A percentile compares a stretch with the other conserved stretches of the same genome.
These are phyloP conservation scores for Chloebia gouldiae DNA, from an alignment of 2,113 vertebrate species.

Conservation along the genomic window DNA sequence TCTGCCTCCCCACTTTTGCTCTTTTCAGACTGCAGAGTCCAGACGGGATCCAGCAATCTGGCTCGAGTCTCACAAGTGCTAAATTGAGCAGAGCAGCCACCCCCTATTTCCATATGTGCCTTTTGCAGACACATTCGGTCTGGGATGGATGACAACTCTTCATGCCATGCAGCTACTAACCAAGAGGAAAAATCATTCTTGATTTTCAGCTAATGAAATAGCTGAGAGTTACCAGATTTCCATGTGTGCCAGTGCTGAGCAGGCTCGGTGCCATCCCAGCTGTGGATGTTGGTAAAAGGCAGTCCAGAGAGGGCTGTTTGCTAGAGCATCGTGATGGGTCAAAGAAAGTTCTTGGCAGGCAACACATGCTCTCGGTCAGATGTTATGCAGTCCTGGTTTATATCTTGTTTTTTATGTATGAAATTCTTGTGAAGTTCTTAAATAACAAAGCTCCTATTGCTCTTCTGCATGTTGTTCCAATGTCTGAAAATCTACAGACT, in stretches of 20 bases:
- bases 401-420: background rate
- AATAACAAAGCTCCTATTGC: background rate
- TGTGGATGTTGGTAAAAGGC: background rate
- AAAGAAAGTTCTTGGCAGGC: slow-evolving; percentile 38
- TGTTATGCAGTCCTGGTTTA: background rate
- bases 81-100: background rate
- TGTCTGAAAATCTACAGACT: background rate
- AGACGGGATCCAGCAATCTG: background rate
- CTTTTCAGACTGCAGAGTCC: background rate
- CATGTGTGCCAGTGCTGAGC: background rate
- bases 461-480: background rate
- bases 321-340: background rate
- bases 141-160: background rate
- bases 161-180: background rate
- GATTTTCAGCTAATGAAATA: background rate
- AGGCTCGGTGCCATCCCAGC: background rate
- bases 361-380: background rate
- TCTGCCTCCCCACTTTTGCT: background rate
- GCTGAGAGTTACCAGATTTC: background rate
- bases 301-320: background rate
- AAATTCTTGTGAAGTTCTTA: background rate
- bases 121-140: background rate
- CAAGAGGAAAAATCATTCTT: background rate
- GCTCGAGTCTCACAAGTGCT: background rate
- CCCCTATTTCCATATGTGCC: background rate